phyloP scores from a whole-genome alignment of 2,888 invertebrate species.

The Cryptocephalus primarius region DNA sequence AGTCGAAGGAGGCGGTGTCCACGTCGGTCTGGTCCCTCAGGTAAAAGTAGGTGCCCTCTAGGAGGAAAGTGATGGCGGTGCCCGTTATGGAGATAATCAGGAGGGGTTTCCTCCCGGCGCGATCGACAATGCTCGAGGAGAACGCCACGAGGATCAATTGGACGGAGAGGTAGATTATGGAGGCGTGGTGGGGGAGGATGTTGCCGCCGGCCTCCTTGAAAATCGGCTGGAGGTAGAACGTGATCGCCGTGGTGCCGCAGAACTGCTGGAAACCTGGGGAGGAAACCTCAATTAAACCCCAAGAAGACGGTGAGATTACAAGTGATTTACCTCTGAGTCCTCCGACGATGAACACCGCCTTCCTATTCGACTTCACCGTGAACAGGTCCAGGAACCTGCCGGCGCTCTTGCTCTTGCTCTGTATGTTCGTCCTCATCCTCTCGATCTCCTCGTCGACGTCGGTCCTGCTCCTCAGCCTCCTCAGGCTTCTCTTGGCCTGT shows the following conservation, averaged over 20 bases:
- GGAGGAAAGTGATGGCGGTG: slow-evolving; percentile 33
- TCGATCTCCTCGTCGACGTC: slow-evolving; percentile 18
- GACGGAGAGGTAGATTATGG: slow-evolving; percentile 36
- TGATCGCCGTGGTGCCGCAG: slow-evolving; percentile 51
- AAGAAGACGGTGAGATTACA: too few relatives aligned
- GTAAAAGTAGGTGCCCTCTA: slow-evolving; percentile 39
- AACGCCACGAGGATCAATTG: slow-evolving; percentile 46
- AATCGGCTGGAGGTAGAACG: slow-evolving; percentile 48
- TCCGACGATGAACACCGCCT: slow-evolving; percentile 19
- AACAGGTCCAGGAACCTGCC: slow-evolving; percentile 21
- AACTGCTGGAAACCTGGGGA: slow-evolving; percentile 32
- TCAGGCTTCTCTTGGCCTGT: slow-evolving; percentile 39
- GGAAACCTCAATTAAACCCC: not conserved
- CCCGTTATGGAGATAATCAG: slow-evolving; percentile 41
- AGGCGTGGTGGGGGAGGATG: slow-evolving; percentile 32
- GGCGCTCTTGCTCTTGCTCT: slow-evolving; percentile 11
- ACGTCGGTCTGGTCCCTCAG: slow-evolving; percentile 31
- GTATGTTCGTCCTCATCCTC: slow-evolving; percentile 14
- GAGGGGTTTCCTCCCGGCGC: slow-evolving; percentile 42
- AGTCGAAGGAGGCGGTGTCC: slow-evolving; percentile 30
- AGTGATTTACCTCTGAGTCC: slow-evolving; percentile 18
- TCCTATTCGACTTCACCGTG: slow-evolving; percentile 18
- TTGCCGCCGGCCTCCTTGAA: slow-evolving; percentile 34
- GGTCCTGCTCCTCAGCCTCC: slow-evolving; percentile 32
- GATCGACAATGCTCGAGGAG: slow-evolving; percentile 48